A percentile compares a stretch with the other conserved stretches of the same genome.
phyloP scores from a whole-genome alignment of 2,113 vertebrate genomes.

The Gavia stellata region DNA sequence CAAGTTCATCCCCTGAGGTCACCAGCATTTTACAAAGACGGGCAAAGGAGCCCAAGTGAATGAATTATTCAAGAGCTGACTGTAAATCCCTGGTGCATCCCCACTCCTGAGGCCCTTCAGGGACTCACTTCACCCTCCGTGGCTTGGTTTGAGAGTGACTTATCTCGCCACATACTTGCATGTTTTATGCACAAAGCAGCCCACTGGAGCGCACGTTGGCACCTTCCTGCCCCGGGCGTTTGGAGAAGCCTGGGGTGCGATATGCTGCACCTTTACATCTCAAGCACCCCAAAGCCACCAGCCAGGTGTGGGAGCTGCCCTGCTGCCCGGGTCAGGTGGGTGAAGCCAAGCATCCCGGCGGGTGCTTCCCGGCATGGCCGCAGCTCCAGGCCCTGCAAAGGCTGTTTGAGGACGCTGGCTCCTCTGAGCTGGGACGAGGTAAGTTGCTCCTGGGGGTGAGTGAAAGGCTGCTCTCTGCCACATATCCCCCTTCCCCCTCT shows the following conservation, averaged over 20 bases:
- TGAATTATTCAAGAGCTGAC: neutral
- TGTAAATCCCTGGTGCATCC: neutral
- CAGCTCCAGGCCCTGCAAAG: neutral
- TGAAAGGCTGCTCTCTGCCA: neutral
- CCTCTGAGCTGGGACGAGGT: fast-evolving
- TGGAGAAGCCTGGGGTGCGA: neutral
- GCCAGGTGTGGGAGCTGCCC: neutral
- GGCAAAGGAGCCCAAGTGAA: neutral
- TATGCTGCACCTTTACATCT: neutral
- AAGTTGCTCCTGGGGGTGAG: neutral
- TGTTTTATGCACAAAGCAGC: neutral
- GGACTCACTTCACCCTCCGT: neutral
- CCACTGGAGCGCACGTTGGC: fast-evolving
- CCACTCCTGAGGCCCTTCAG: neutral
- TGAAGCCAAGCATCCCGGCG: neutral
- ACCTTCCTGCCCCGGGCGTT: neutral
- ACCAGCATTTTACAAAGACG: neutral
- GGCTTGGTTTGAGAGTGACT: neutral
- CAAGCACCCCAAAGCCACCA: neutral
- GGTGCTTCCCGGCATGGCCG: fast-evolving
- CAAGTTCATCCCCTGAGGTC: neutral
- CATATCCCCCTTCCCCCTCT: neutral
- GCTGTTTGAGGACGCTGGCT: neutral
- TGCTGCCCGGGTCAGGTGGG: neutral
- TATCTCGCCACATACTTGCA: neutral